These are phyloP conservation scores for Montipora cactus DNA, from an alignment of 64 coral and sea anemone genomes.

Conservation along the genomic window DNA sequence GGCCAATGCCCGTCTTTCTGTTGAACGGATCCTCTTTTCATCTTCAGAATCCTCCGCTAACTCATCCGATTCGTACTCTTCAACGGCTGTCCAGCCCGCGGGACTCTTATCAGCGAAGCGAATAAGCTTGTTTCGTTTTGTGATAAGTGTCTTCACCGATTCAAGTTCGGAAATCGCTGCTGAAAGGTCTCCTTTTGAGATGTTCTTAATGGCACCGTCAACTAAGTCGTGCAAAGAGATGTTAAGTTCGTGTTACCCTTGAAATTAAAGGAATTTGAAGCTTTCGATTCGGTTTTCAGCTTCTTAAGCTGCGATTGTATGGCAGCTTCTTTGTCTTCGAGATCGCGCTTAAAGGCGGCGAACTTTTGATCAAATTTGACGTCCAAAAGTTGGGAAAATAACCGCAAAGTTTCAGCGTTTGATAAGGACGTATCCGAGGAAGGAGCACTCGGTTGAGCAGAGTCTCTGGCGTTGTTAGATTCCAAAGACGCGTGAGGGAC, in stretches of 20 bases:
- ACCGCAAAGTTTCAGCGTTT: conserved; percentile 54
- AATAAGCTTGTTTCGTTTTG: conserved; percentile 62
- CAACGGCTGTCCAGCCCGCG: conserved; percentile 52
- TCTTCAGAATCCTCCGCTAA: conserved; percentile 59
- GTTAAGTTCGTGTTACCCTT: conserved; percentile 70
- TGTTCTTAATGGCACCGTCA: conserved; percentile 17
- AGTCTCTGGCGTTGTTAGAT: conserved; percentile 31
- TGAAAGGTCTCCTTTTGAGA: conserved; percentile 20
- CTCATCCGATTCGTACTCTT: conserved; percentile 68
- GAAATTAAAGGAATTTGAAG: conserved; percentile 54
- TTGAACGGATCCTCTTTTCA: conserved; percentile 52
- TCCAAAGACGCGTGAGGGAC: conserved; percentile 43
- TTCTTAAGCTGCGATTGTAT: conserved; percentile 49
- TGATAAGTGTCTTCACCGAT: conserved; percentile 20
- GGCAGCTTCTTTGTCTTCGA: conserved; percentile 34
- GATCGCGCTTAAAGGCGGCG: conserved; percentile 42
- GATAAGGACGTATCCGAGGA: conserved; percentile 34
- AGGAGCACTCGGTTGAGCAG: conserved; percentile 29
- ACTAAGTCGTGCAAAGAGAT: conserved; percentile 15
- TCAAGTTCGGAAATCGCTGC: conserved; percentile 3
- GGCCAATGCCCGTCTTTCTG: conserved; percentile 47
- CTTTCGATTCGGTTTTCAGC: conserved; percentile 68
- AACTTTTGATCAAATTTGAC: conserved; percentile 61
- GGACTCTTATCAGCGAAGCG: conserved; percentile 69
- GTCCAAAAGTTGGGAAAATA: conserved; percentile 59